These are phyloP conservation scores for Elaeidobius kamerunicus DNA, from an alignment of 2,888 invertebrate genomes.

Conservation along the genomic window DNA sequence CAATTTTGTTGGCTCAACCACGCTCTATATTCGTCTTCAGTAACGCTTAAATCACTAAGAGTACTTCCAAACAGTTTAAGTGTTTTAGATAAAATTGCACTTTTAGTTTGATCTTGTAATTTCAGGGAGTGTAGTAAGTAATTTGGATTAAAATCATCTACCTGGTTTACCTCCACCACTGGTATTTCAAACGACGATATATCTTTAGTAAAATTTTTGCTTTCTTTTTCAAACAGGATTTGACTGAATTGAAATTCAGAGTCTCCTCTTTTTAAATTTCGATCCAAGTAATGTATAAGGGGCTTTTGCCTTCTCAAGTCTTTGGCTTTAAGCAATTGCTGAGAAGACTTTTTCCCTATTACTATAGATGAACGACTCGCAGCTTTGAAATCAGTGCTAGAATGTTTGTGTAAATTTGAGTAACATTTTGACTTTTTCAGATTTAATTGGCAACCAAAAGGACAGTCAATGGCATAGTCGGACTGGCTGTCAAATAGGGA, in stretches of 20 bases:
- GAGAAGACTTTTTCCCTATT: conserved; percentile 2
- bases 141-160: conserved; percentile 16
- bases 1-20: conserved; percentile 22
- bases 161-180: conserved; percentile 3
- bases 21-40: conserved; percentile 21
- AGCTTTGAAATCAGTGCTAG: conserved; percentile 8
- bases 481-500: conserved; percentile 5
- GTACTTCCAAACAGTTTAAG: not conserved
- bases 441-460: conserved; percentile 9
- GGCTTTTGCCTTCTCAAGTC: conserved; percentile 1
- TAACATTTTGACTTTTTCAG: conserved; percentile 18
- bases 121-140: conserved; percentile 14
- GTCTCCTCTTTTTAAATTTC: conserved; percentile 12
- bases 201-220: conserved; percentile 6
- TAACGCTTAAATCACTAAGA: conserved; percentile 10
- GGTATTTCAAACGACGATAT: conserved; percentile 15
- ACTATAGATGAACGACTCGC: not conserved
- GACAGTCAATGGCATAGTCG: conserved; percentile 11
- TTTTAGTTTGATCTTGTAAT: conserved; percentile 6
- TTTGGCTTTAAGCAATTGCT: conserved; percentile 2
- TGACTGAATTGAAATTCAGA: conserved; percentile 18
- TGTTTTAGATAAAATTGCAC: not conserved
- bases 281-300: conserved; percentile 14
- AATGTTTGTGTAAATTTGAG: no score
- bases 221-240: conserved; percentile 13